These are phyloP conservation scores for Aurelia coerulea DNA, from an alignment of 30 jellyfish, hydroid and myxozoan genomes.

Conservation along the genomic window DNA sequence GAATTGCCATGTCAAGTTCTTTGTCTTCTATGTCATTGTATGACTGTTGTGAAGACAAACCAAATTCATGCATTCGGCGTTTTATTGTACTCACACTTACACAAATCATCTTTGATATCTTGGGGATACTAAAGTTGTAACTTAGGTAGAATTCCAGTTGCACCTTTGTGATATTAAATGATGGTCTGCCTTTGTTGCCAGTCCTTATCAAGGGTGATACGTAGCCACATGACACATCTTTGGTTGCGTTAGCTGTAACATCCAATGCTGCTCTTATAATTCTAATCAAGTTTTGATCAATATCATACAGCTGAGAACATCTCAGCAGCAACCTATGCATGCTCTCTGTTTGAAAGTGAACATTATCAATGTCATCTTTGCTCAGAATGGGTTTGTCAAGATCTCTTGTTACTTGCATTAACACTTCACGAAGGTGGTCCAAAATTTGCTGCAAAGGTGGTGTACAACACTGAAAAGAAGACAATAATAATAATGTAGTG, in stretches of 20 bases:
- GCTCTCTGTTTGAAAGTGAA: background rate
- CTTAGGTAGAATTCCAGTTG: background rate
- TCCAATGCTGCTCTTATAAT: background rate
- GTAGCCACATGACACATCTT: background rate
- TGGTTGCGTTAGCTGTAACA: background rate
- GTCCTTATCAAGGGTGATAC: background rate
- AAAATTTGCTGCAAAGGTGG: too few species aligned
- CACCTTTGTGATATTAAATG: background rate
- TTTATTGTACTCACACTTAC: constrained; percentile 13
- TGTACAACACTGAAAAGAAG: too few species aligned
- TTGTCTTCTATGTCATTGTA: background rate
- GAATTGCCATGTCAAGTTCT: background rate
- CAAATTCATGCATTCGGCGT: constrained; percentile 16
- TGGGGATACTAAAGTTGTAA: background rate
- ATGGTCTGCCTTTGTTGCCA: constrained; percentile 19
- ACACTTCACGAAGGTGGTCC: too few species aligned
- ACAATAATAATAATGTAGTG: too few species aligned
- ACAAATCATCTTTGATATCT: background rate
- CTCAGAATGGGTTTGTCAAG: too few species aligned
- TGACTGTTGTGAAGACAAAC: background rate
- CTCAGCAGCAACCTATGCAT: background rate
- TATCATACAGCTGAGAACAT: background rate
- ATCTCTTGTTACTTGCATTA: too few species aligned
- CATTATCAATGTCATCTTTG: too few species aligned
- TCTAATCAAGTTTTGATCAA: background rate